These are phyloP conservation scores for Calycopis cecrops DNA, from an alignment of 1,140 invertebrate species.

Conservation along the genomic window DNA sequence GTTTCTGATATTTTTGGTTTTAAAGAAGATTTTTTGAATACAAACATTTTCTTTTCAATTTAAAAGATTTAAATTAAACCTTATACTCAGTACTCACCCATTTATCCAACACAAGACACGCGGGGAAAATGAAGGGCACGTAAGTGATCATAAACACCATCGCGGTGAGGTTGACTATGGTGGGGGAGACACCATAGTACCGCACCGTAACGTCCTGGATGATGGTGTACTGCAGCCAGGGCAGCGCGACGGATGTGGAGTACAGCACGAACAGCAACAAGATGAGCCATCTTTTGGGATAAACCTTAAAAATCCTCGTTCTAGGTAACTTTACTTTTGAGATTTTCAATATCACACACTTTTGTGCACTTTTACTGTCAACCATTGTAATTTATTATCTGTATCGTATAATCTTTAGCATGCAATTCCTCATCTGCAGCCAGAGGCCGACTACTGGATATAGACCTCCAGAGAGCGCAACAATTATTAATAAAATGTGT, in stretches of 20 bases:
- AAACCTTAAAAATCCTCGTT: conserved; percentile 9
- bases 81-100: conserved; percentile 8
- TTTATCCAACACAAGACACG: conserved; percentile 6
- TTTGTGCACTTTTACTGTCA: too few species aligned
- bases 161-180: neutral
- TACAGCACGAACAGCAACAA: conserved; percentile 10
- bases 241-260: conserved; percentile 12
- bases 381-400: too few species aligned
- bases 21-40: too few species aligned
- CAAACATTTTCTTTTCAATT: too few species aligned
- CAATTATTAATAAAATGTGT: too few species aligned
- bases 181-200: conserved; percentile 13
- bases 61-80: too few species aligned
- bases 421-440: too few species aligned
- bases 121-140: neutral
- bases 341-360: neutral
- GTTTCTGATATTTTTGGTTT: too few species aligned
- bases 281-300: conserved; percentile 13
- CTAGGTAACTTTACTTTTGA: neutral
- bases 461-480: too few species aligned
- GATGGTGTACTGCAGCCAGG: conserved; percentile 18
- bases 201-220: conserved; percentile 18
- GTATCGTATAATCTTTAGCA: too few species aligned
- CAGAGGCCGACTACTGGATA: too few species aligned
- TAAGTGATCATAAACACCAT: conserved; percentile 6